A percentile compares a stretch with the other conserved stretches of the same genome.
Conservation (phyloP, 2,113 vertebrate genomes). For the Phylloscopus trochilus region DNA sequence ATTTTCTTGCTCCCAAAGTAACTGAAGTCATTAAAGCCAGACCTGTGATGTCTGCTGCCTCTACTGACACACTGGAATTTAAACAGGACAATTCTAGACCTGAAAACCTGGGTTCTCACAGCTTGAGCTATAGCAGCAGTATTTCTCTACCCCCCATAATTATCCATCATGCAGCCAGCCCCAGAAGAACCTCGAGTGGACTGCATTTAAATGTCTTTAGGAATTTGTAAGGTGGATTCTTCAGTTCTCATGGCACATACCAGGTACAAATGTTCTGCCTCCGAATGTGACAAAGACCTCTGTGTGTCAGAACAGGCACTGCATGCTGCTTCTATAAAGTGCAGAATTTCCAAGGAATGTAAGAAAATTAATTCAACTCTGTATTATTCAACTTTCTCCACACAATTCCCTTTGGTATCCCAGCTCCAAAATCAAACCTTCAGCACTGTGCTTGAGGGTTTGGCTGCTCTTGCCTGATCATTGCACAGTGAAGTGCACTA, state of each 20-base stretch:
- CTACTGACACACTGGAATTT: not conserved
- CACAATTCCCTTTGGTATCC: not conserved
- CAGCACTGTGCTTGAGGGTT: not conserved
- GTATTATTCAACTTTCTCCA: not conserved
- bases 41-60: not conserved
- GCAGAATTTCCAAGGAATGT: not conserved
- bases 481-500: not conserved
- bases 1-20: conserved; percentile 1
- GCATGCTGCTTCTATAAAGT: not conserved
- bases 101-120: not conserved
- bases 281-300: not conserved
- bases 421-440: not conserved
- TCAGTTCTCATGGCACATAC: not conserved
- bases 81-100: not conserved
- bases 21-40: not conserved
- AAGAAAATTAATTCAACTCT: not conserved
- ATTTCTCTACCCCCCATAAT: not conserved
- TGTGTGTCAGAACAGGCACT: not conserved
- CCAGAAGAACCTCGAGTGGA: not conserved
- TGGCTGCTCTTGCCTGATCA: not conserved
- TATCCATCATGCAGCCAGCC: not conserved
- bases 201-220: not conserved
- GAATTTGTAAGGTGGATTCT: not conserved
- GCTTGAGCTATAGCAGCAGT: conserved; percentile 2
- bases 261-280: not conserved